Percentiles rank a stretch among this genome's conserved stretches.
Conservation (phyloP, 92 coral and sea anemone species). For the Meandrina meandrites region DNA sequence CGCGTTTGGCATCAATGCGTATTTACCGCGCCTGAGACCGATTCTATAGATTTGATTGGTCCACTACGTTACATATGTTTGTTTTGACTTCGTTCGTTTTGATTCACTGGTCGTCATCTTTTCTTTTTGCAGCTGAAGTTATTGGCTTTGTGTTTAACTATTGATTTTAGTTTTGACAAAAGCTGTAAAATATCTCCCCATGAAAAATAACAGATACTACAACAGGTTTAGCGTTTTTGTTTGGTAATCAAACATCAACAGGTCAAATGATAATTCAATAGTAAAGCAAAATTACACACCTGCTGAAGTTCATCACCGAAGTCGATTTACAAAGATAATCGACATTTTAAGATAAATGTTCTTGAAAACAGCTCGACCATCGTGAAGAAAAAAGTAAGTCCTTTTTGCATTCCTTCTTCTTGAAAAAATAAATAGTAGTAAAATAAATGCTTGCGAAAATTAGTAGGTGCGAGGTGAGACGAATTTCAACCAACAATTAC, state of each 20-base stretch:
- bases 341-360: neutral
- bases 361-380: neutral
- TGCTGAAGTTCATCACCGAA: neutral
- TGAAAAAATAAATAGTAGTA: neutral
- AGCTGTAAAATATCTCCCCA: neutral
- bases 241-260: constrained; percentile 1
- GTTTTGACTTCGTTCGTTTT: too few species aligned
- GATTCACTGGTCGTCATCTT: too few species aligned
- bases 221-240: neutral
- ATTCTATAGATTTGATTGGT: neutral
- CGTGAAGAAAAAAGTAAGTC: neutral
- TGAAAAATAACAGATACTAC: neutral
- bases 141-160: neutral
- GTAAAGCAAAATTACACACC: constrained; percentile 10
- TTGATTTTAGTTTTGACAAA: neutral
- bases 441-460: neutral
- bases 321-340: neutral
- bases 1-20: neutral
- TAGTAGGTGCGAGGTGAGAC: neutral
- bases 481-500: neutral
- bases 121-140: neutral
- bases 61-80: neutral
- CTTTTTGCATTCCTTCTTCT: neutral
- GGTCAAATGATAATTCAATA: neutral
- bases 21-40: neutral